Evolutionary conservation across 2,797 vertebrate species (phyloP), one percentile per base, ranked within the genome.

Genomic region (Enteromius trimaculatus): DNA sequence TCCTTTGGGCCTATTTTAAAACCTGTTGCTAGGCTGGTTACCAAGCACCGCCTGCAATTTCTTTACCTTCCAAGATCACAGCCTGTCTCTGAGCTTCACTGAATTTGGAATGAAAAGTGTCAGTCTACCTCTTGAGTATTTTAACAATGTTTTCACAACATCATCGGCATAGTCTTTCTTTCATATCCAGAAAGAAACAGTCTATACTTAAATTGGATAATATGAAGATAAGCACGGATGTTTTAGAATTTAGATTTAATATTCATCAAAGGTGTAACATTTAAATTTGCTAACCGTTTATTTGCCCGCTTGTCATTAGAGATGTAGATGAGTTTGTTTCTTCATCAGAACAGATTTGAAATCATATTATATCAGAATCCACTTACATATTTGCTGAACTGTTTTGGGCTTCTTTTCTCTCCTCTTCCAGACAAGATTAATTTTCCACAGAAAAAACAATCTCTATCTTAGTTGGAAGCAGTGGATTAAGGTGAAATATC

Each of bases 11-110:
- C 66, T 88, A 87, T 85, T 89, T 89, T 87, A 86, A 85, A 86
- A 72, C 74, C 72, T 72, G 86, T 87, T 89, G 87, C 85, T 87
- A 88, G 65, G 87, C 81, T 87, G 83, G 88, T 88, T 85, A 82
- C 84, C 62, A 82, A 84, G 84, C 77, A 76, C 31, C 34, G 74
- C 77, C 77, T 53, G 58, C 71, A 47, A 47, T 62, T 84, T 69
- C 72, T 53, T 79, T 76, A 26, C 26, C 49, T 49, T 66, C 17
- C 10, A 64, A 47, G 77, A 70, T 55, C 58, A 37, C 55, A 11
- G 39, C 58, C 19, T 74, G 76, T 39, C 29, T 82, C 71, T 64
- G 58, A 80, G 60, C 71, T 70, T 83, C 74, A 21, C 69, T 77
- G 80, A 66, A 72, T 79, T 64, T 39, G 26, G 60, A 60, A 23